Base-by-base conservation (phyloP, 2,888 invertebrate genomes). In the Eledone cirrhosa region DNA sequence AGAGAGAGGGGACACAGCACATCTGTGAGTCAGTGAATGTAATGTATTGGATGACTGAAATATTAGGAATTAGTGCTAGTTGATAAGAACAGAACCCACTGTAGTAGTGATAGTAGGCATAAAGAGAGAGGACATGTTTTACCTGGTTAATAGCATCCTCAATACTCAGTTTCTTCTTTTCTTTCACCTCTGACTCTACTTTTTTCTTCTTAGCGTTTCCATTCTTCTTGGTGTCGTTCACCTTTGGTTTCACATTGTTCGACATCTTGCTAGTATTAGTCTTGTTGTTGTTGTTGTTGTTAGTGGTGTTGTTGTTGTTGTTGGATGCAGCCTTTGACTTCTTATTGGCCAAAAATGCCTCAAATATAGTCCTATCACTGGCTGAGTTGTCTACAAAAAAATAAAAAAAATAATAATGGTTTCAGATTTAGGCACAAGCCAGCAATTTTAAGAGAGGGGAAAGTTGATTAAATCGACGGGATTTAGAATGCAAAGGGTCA, bases 91-190 rank as follows among this genome's bases (percentile, higher is more conserved):
- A 41, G 8, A 41, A 41, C 41, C 41, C 41, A 41, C 8, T 8
- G 41, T 2, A 11, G 11, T 5, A 41, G 41, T 0, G 41, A 33
- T 3, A n/a, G n/a, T n/a, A n/a, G n/a, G n/a, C n/a, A n/a, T n/a
- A n/a, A n/a, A 41, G 33, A 33, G 19, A 31, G 31, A 67, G 31
- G 19, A 41, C 31, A 3, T 14, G 16, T 4, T 19, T 41, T 72
- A 87, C 87, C 82, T 84, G 82, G 27, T 82, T 72, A 77, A 86
- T 77, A 67, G 86, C 85, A 69, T 83, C 84, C 48, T 86, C 85
- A 27, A 87, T 78, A 48, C 83, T 80, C 11, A 80, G 67, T 41
- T 80, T 77, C 80, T 83, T 77, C 82, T 78, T 80, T 82, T 82
- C 80, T 86, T 79, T 78, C 72, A 48, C 78, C 75, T 78, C 72